phyloP scores from a whole-genome alignment of 2,113 vertebrate genomes.

The Sakesphorus luctuosus region DNA sequence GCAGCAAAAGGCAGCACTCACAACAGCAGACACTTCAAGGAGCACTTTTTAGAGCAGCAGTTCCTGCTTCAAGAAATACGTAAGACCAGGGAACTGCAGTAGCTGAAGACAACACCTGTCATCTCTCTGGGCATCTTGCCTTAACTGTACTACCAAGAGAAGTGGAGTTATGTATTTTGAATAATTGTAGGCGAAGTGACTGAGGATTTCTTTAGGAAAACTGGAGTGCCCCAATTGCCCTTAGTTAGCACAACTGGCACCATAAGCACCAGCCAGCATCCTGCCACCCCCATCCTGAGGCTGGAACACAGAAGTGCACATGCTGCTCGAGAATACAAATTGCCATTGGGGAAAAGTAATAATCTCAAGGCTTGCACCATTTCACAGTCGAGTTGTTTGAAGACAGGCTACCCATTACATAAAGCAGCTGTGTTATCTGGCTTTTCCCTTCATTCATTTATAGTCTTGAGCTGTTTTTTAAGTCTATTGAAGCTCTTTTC shows the following conservation, averaged over 20 bases:
- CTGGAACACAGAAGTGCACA: background rate
- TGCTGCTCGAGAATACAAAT: conserved; percentile 14
- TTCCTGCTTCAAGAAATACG: background rate
- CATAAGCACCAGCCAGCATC: background rate
- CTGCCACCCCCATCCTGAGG: background rate
- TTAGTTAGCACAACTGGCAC: conserved; percentile 34
- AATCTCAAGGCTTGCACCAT: conserved; percentile 65
- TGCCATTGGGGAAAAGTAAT: conserved; percentile 49
- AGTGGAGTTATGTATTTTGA: background rate
- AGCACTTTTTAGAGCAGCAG: conserved; percentile 1
- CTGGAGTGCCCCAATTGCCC: background rate
- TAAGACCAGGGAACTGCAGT: background rate
- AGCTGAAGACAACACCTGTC: conserved; percentile 10
- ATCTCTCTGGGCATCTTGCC: conserved; percentile 31
- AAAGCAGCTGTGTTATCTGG: conserved; percentile 58
- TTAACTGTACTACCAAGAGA: background rate
- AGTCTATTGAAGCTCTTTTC: conserved; percentile 15
- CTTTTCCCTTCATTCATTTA: conserved; percentile 37
- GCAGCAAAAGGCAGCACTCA: background rate
- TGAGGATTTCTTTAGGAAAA: background rate
- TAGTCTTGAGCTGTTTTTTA: conserved; percentile 1
- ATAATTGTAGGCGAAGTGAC: background rate
- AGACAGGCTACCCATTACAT: conserved; percentile 60
- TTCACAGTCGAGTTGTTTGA: conserved; percentile 70
- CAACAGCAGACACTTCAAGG: background rate